Evolutionary conservation across 2,888 invertebrate genomes (phyloP).

Genomic region (Alviniconcha strummeri): DNA sequence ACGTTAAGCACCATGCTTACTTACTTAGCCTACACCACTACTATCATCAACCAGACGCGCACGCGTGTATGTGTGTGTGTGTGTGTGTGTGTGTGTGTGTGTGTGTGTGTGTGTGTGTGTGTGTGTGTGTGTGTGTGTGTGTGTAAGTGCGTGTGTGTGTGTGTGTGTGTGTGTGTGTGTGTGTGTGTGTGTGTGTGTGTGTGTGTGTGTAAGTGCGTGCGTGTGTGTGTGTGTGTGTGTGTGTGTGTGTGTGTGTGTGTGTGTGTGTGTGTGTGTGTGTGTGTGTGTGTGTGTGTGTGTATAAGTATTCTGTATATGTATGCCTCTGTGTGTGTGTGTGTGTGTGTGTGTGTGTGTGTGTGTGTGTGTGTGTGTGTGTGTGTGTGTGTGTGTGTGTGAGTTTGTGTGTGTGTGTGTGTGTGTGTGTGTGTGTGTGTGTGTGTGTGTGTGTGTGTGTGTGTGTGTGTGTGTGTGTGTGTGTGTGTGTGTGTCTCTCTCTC

Average conservation of each 20-base stretch:
- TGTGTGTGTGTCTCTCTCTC: too few relatives aligned
- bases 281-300: background rate
- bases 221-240: background rate
- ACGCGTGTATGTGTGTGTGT: constrained; percentile 3
- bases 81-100: constrained; percentile 5
- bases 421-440: too few relatives aligned
- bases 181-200: background rate
- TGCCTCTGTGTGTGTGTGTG: background rate
- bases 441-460: too few relatives aligned
- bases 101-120: constrained; percentile 11
- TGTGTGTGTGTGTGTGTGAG: too few relatives aligned
- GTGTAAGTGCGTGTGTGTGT: background rate
- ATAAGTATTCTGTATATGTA: background rate
- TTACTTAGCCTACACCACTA: background rate
- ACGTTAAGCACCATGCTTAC: background rate
- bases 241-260: background rate
- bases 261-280: background rate
- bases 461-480: too few relatives aligned
- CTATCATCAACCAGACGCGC: background rate
- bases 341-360: background rate
- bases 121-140: constrained; percentile 3
- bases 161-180: constrained; percentile 2
- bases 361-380: too few relatives aligned
- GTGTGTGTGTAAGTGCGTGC: background rate
- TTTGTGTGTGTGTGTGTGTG: too few relatives aligned